These are phyloP conservation scores for Galagoides demidoff DNA, from an alignment of 2,797 vertebrate species.

Conservation along the genomic window DNA sequence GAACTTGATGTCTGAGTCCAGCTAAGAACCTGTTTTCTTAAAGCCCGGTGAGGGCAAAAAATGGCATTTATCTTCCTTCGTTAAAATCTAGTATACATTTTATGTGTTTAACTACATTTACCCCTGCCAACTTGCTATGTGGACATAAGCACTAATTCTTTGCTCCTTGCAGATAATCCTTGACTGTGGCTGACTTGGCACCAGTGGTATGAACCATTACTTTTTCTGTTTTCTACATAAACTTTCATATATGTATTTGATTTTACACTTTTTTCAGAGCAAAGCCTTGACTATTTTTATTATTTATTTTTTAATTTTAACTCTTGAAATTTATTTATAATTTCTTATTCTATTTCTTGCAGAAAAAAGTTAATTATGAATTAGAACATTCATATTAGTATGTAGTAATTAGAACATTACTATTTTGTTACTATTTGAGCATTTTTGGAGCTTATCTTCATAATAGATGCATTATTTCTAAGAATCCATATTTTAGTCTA, in stretches of 20 bases:
- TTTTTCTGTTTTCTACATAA: background rate
- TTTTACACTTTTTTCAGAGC: background rate
- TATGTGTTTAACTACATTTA: background rate
- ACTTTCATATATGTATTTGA: background rate
- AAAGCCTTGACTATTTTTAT: background rate
- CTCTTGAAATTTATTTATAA: background rate
- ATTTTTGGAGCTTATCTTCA: background rate
- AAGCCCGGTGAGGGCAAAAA: too few species aligned
- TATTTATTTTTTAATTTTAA: background rate
- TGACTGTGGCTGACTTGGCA: background rate
- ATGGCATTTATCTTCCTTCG: accelerated
- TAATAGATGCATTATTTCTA: background rate
- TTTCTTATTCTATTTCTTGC: background rate
- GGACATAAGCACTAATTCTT: background rate
- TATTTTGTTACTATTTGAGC: background rate
- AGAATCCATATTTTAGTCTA: background rate
- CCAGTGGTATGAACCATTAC: background rate
- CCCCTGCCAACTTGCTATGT: background rate
- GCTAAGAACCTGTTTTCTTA: background rate
- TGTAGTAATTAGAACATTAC: background rate
- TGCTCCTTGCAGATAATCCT: background rate
- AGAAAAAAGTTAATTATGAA: background rate
- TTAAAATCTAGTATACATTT: background rate
- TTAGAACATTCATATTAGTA: background rate
- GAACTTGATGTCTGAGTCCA: background rate